phyloP scores from a whole-genome alignment of 2,888 invertebrate species.

The Nebria salina region DNA sequence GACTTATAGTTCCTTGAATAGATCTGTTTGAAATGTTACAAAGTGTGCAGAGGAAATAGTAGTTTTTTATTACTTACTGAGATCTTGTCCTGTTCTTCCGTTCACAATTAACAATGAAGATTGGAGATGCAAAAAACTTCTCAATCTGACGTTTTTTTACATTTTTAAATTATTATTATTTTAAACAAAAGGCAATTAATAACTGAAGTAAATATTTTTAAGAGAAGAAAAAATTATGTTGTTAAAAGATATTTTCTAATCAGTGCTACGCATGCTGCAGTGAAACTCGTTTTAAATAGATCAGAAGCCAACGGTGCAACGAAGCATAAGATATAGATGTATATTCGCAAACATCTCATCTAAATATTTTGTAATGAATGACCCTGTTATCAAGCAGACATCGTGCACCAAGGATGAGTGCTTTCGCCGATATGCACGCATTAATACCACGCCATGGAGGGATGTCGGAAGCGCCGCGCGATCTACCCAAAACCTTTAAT shows the following conservation, averaged over 20 bases:
- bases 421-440: slow-evolving; percentile 6
- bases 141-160: too few species aligned
- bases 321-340: slow-evolving; percentile 15
- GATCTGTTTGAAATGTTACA: neutral
- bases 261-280: neutral
- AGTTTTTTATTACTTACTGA: neutral
- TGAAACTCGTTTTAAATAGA: neutral
- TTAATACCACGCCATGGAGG: slow-evolving; percentile 13
- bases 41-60: neutral
- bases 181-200: too few species aligned
- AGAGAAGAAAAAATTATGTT: too few species aligned
- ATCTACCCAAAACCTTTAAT: slow-evolving; percentile 53
- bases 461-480: slow-evolving; percentile 17
- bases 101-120: neutral
- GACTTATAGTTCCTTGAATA: slow-evolving; percentile 36
- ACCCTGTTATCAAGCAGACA: slow-evolving; percentile 9
- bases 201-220: too few species aligned
- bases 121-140: too few species aligned
- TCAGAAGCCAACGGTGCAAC: slow-evolving; percentile 2
- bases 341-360: slow-evolving; percentile 2
- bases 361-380: neutral
- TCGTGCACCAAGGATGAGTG: slow-evolving; percentile 5
- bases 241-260: neutral
- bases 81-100: neutral
- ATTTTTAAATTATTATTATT: too few species aligned